Conservation (phyloP, 1,140 invertebrate species). For the Varroa destructor region DNA sequence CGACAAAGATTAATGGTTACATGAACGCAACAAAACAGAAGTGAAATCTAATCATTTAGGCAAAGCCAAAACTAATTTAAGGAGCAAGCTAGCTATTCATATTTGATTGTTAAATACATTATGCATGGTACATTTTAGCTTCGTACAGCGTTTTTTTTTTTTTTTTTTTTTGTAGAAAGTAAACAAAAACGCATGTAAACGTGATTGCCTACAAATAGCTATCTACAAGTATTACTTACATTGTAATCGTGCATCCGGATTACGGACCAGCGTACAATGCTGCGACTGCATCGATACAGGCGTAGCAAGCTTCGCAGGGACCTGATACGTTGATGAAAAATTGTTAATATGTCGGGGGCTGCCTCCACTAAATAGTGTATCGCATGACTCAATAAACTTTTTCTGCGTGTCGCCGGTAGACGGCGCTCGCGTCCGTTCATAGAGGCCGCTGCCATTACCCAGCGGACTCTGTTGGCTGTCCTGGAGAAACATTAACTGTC, state of each 20-base stretch:
- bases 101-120: too few relatives aligned
- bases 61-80: too few relatives aligned
- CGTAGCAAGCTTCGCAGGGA: slow-evolving; percentile 16
- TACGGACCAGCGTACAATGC: slow-evolving; percentile 17
- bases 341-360: slow-evolving; percentile 23
- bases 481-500: slow-evolving; percentile 27
- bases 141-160: too few relatives aligned
- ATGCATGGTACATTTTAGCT: too few relatives aligned
- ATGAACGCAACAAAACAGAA: too few relatives aligned
- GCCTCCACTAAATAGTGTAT: slow-evolving; percentile 6
- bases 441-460: slow-evolving; percentile 18
- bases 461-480: slow-evolving; percentile 12
- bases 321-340: slow-evolving; percentile 19
- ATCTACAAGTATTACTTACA: background rate
- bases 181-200: too few relatives aligned
- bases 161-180: too few relatives aligned
- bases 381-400: slow-evolving; percentile 25
- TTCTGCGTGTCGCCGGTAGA: slow-evolving; percentile 18
- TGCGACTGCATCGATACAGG: slow-evolving; percentile 23
- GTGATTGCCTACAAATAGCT: too few relatives aligned
- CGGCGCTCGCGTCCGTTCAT: slow-evolving; percentile 15
- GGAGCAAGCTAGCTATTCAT: too few relatives aligned
- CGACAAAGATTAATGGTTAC: too few relatives aligned
- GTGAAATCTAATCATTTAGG: too few relatives aligned
- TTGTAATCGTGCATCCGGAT: slow-evolving; percentile 8